Conservation (phyloP, 2,888 invertebrate species). For the Caenorhabditis macrosperma region DNA sequence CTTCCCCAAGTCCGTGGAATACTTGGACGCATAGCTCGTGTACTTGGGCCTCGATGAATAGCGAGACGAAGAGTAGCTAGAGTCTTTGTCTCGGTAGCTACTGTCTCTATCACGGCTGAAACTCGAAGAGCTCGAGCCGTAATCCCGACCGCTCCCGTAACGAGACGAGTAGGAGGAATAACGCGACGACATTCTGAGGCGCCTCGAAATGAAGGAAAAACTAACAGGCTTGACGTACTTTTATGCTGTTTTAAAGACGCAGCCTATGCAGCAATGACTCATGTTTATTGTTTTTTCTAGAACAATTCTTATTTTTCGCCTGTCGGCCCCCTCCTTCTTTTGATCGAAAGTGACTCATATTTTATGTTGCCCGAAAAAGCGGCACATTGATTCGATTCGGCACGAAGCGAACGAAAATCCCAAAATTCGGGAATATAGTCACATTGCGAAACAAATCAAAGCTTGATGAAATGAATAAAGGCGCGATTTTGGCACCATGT, state of each 20-base stretch:
- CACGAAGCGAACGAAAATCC: not conserved
- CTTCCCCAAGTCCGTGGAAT: slow-evolving; percentile 37
- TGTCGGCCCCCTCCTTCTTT: slow-evolving; percentile 13
- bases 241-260: slow-evolving; percentile 37
- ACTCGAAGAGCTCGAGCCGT: slow-evolving; percentile 40
- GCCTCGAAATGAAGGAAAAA: slow-evolving; percentile 10
- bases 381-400: not conserved
- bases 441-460: not conserved
- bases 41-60: slow-evolving; percentile 45
- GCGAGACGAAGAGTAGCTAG: slow-evolving; percentile 2
- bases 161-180: slow-evolving; percentile 48
- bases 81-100: slow-evolving; percentile 32
- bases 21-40: slow-evolving; percentile 52
- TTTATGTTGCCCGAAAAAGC: not conserved
- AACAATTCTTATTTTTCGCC: slow-evolving; percentile 16
- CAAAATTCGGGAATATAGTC: not conserved
- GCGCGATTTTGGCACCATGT: slow-evolving; percentile 31
- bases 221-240: slow-evolving; percentile 13
- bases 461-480: slow-evolving; percentile 7
- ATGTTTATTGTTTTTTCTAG: slow-evolving; percentile 46
- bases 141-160: slow-evolving; percentile 39
- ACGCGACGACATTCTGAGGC: slow-evolving; percentile 32
- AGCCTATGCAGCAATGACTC: slow-evolving; percentile 28
- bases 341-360: slow-evolving; percentile 29
- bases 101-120: slow-evolving; percentile 35